Evolutionary conservation across 92 coral and sea anemone genomes (phyloP).

Genomic region (Zoanthus sansibaricus): DNA sequence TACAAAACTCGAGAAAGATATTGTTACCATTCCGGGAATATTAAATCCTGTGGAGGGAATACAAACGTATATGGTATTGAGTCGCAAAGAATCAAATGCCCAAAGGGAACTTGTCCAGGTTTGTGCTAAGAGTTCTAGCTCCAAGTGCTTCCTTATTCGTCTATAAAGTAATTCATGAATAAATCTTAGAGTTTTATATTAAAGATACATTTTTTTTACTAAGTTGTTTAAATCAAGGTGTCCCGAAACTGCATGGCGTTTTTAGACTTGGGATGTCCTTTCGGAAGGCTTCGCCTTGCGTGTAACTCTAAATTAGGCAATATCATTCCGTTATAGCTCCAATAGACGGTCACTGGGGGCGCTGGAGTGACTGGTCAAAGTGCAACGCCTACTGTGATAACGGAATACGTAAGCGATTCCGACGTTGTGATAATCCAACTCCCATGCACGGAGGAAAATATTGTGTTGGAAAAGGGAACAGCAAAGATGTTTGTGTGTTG

Average conservation of each 20-base stretch:
- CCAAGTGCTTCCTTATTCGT: too few species aligned
- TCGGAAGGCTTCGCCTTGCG: too few species aligned
- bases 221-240: too few species aligned
- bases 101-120: constrained; percentile 78
- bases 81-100: constrained; percentile 64
- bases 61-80: constrained; percentile 83
- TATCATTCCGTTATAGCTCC: constrained; percentile 44
- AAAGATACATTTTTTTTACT: too few species aligned
- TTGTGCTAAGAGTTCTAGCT: not conserved
- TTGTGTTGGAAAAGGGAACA: constrained; percentile 62
- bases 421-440: constrained; percentile 75
- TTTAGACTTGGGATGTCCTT: not conserved
- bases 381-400: constrained; percentile 82
- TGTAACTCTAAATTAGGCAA: not conserved
- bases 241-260: too few species aligned
- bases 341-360: constrained; percentile 86
- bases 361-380: constrained; percentile 76
- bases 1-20: constrained; percentile 74
- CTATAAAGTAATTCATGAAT: too few species aligned
- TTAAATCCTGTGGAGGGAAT: constrained; percentile 72
- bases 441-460: constrained; percentile 79
- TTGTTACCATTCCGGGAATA: constrained; percentile 76
- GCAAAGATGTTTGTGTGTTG: constrained; percentile 52
- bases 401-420: constrained; percentile 64
- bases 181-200: too few species aligned